Conservation (phyloP, 2,113 vertebrate genomes). For the Dicrurus megarhynchus region DNA sequence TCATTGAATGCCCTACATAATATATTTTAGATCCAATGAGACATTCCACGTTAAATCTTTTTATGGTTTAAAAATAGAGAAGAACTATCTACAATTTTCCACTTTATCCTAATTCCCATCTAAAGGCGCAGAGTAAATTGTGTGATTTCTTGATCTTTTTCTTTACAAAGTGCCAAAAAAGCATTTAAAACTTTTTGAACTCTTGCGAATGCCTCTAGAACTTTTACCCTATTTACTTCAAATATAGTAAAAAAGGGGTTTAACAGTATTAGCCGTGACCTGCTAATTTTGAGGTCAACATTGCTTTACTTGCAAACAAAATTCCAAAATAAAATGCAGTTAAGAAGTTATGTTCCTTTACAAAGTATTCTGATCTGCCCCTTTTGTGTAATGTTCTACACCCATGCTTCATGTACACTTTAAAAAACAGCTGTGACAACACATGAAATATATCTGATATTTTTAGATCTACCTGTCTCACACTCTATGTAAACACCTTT, state of each 20-base stretch:
- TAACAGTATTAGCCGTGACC: neutral
- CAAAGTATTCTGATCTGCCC: neutral
- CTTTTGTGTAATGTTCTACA: neutral
- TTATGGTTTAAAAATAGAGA: neutral
- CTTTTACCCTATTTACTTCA: neutral
- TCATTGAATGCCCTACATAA: accelerated
- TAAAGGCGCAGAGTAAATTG: neutral
- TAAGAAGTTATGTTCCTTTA: neutral
- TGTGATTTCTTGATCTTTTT: neutral
- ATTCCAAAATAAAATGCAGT: neutral
- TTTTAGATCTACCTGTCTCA: neutral
- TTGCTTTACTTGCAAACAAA: neutral
- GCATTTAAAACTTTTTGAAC: neutral
- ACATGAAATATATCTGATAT: slow-evolving; percentile 8
- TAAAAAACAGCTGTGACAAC: neutral
- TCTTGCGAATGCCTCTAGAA: neutral
- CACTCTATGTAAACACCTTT: neutral
- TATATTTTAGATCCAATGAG: neutral
- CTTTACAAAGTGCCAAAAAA: neutral
- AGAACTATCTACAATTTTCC: neutral
- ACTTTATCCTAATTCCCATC: neutral
- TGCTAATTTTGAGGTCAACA: neutral
- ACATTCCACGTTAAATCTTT: neutral
- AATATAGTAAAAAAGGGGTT: neutral
- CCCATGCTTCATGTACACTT: neutral